phyloP scores from a whole-genome alignment of 2,888 invertebrate genomes.

The Diplolepis rosae region DNA sequence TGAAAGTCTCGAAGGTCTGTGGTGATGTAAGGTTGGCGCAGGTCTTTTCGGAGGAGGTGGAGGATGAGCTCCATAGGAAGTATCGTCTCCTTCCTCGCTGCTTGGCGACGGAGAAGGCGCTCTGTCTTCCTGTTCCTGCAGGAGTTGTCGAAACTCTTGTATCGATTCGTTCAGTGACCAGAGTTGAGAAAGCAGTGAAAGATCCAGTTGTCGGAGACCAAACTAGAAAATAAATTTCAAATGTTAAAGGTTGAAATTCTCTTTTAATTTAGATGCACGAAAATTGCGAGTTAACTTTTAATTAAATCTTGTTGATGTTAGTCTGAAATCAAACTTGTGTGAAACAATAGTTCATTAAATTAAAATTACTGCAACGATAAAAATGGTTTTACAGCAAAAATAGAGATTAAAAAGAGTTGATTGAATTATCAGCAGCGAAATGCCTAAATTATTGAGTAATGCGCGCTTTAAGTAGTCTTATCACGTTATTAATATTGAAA shows the following conservation, averaged over 20 bases:
- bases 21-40: constrained; percentile 61
- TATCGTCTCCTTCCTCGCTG: constrained; percentile 75
- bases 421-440: constrained; percentile 21
- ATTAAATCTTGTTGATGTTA: too few species aligned
- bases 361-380: too few species aligned
- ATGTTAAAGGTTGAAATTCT: too few species aligned
- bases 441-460: background rate
- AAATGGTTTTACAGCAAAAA: constrained; percentile 5
- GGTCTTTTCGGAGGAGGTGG: constrained; percentile 74
- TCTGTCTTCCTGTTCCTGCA: constrained; percentile 76
- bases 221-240: constrained; percentile 81
- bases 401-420: background rate
- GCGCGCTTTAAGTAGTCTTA: background rate
- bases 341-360: too few species aligned
- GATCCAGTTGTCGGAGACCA: constrained; percentile 90
- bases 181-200: constrained; percentile 91
- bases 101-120: constrained; percentile 76
- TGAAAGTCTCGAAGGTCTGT: constrained; percentile 65
- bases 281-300: too few species aligned
- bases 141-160: constrained; percentile 87
- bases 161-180: constrained; percentile 95
- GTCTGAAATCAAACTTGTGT: too few species aligned
- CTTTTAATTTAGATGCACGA: too few species aligned
- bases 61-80: constrained; percentile 73
- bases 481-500: background rate